These are phyloP conservation scores for Odontamblyopus lacepedii DNA, from an alignment of 2,797 vertebrate genomes.

Conservation along the genomic window DNA sequence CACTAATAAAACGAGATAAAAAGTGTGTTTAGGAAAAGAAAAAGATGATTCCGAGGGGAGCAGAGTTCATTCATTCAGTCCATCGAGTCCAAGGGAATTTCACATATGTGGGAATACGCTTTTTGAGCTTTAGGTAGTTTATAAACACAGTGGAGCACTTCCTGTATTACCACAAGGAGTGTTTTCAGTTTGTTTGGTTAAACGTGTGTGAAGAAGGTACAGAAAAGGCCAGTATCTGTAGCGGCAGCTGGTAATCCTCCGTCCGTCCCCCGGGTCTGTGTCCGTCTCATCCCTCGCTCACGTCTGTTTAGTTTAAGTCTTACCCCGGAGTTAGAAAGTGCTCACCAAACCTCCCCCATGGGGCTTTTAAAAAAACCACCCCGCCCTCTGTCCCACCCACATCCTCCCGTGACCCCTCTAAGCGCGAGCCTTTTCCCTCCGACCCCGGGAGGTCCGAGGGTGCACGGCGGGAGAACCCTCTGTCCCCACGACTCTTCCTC, in stretches of 20 bases:
- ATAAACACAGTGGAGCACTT: no score
- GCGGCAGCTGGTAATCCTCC: background rate
- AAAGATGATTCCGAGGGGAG: no score
- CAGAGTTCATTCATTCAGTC: no score
- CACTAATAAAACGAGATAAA: no score
- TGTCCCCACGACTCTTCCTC: slow-evolving; percentile 34
- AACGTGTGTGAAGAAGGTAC: background rate
- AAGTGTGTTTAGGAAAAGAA: no score
- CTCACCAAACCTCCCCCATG: slow-evolving; percentile 38
- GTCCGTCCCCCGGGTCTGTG: slow-evolving; percentile 42
- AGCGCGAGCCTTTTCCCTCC: slow-evolving; percentile 55
- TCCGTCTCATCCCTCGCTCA: slow-evolving; percentile 37
- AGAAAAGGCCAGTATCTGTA: background rate
- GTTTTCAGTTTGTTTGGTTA: no score
- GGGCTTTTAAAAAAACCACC: slow-evolving; percentile 45
- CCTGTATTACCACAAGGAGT: no score
- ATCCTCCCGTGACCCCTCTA: slow-evolving; percentile 59
- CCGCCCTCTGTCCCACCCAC: slow-evolving; percentile 33
- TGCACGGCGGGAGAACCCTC: slow-evolving; percentile 43
- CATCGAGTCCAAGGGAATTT: no score
- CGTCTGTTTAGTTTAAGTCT: slow-evolving; percentile 51
- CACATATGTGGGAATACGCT: no score
- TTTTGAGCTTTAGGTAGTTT: no score
- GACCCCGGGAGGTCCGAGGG: slow-evolving; percentile 62
- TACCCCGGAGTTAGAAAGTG: slow-evolving; percentile 43